A percentile compares a stretch with the other conserved stretches of the same genome.
Evolutionary conservation across 2,113 vertebrate genomes (phyloP).

Genomic region (Deroptyus accipitrinus): DNA sequence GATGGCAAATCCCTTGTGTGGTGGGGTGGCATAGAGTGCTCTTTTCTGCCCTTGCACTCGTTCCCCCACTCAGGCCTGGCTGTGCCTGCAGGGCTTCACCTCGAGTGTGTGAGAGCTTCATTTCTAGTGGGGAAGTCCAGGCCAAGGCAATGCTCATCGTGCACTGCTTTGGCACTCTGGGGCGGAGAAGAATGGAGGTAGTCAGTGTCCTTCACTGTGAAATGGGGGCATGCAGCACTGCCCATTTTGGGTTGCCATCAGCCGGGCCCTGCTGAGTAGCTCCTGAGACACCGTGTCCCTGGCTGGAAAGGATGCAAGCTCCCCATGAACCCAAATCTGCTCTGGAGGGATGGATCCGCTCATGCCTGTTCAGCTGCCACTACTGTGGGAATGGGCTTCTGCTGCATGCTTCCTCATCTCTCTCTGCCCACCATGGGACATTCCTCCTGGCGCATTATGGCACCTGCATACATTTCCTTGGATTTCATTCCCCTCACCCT

Average conservation of each 20-base stretch:
- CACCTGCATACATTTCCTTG: not conserved
- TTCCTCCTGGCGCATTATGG: not conserved
- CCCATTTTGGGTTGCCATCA: fast-evolving
- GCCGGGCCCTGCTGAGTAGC: not conserved
- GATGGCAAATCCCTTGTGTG: not conserved
- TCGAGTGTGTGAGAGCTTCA: not conserved
- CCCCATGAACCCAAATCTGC: not conserved
- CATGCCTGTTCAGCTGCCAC: not conserved
- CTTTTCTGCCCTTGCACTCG: fast-evolving
- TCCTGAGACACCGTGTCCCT: fast-evolving
- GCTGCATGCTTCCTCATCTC: fast-evolving
- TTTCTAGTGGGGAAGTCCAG: fast-evolving
- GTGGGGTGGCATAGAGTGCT: not conserved
- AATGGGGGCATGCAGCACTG: not conserved
- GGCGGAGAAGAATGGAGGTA: not conserved
- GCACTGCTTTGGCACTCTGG: fast-evolving
- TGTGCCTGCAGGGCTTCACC: fast-evolving
- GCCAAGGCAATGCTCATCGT: fast-evolving
- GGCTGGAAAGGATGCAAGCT: not conserved
- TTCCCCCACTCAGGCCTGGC: not conserved
- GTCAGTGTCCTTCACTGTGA: not conserved
- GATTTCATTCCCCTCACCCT: not conserved
- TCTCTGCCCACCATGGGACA: not conserved
- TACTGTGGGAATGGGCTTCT: not conserved
- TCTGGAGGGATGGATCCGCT: not conserved